Evolutionary conservation across 2,797 vertebrate genomes (phyloP), one percentile per base, ranked within the genome.

Genomic region (Mormyrus hasselquistii): DNA sequence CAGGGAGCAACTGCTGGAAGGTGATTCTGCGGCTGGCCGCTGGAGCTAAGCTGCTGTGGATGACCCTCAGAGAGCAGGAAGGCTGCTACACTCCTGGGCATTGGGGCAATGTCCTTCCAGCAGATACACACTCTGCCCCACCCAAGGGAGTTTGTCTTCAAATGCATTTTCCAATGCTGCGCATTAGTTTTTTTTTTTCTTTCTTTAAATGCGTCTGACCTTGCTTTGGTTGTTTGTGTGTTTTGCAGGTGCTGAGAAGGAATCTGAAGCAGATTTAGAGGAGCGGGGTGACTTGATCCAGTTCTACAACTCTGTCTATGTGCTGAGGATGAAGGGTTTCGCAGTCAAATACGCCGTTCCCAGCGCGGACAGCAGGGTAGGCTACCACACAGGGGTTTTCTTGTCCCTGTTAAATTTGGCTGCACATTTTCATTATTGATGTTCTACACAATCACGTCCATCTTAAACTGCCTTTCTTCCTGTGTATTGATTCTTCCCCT

Each of bases 241-340:
- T 73, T 14, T 34, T 69, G 29, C 69, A 96, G 96, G 94, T 89
- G 92, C 92, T 29, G 94, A 94, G 91, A 94, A 94, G 91, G 86
- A 87, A 87, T 92, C 25, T 69, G 89, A 93, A 93, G 59, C 93
- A 92, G 19, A 85, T 12, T 92, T 93, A 90, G 98, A 98, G 90
- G 94, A 96, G 1, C 97, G 98, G 69, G 97, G 97, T 19, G 98
- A 99, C 93, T 97, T 99, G 53, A 99, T 99, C 91, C 97, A 97
- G 92, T 99, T 99, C 93, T 99, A 99, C 93, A 99, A 99, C 87
- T 92, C 94, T 0, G 93, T 99, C 90, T 99, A 96, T 12, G 94
- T 99, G 86, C 94, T 95, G 93, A 97, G 96, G 95, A 97, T 99
- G 90, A 97, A 97, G 89, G 94, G 94, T 22, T 99, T 99, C 53